These are phyloP conservation scores for Copidosoma floridanum DNA, from an alignment of 1,140 invertebrate genomes.

Conservation along the genomic window DNA sequence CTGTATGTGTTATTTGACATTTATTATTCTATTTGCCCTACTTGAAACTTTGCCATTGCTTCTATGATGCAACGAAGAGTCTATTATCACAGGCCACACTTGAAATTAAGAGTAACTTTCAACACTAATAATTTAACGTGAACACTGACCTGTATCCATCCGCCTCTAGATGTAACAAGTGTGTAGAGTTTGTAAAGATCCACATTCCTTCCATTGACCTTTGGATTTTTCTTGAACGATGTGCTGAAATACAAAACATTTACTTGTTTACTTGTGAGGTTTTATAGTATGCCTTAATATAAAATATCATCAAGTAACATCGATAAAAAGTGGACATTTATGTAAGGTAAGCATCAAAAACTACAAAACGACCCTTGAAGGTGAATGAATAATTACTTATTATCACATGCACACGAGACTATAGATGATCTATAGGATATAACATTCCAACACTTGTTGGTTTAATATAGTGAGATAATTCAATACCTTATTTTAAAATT, in stretches of 20 bases:
- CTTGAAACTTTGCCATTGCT: too few relatives aligned
- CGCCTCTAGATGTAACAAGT: conserved; percentile 85
- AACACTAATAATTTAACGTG: neutral
- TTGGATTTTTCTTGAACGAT: conserved; percentile 71
- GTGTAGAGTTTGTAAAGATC: conserved; percentile 89
- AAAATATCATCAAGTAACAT: neutral
- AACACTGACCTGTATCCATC: conserved; percentile 89
- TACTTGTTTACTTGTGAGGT: neutral
- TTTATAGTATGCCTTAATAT: neutral
- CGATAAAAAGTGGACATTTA: neutral
- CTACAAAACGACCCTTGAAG: neutral
- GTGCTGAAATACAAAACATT: conserved; percentile 63
- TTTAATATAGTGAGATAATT: too few relatives aligned
- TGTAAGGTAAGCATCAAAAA: neutral
- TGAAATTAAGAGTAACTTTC: neutral
- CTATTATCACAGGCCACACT: neutral
- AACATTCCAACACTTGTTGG: too few relatives aligned
- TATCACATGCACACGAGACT: neutral
- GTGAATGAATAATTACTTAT: neutral
- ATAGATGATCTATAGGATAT: conserved; percentile 15
- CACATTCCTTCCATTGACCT: conserved; percentile 83
- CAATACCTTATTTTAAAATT: too few relatives aligned
- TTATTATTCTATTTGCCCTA: too few relatives aligned
- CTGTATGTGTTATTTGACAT: too few relatives aligned
- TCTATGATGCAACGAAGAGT: too few relatives aligned